Evolutionary conservation across 2,797 vertebrate genomes (phyloP), one percentile per base, ranked within the genome.

Genomic region (Cossypha caffra): DNA sequence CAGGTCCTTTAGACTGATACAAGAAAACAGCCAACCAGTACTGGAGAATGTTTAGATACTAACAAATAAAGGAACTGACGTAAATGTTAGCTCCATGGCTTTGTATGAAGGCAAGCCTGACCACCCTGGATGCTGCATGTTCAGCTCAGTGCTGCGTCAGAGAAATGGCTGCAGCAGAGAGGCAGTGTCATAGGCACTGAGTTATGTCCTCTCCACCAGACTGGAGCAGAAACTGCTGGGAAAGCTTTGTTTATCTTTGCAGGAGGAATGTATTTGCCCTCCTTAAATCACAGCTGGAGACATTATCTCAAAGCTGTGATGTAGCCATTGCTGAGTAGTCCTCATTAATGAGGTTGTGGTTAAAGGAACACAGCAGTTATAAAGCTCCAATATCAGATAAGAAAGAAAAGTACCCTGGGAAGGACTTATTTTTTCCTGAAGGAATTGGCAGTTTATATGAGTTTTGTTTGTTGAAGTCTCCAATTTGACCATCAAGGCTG

Each of bases 241-340:
- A 89, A 96, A 83, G 45, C 83, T 1, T 54, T 89, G 77, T 87
- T 95, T 96, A 72, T 96, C 72, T 91, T 85, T 95, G 75, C 57
- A 86, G 54, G 38, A 85, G 52, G 20, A 68, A 74, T 68, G 63
- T 63, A 67, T 82, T 87, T 93, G 59, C 50, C 50, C 57, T 76
- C 2, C 1, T 86, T 91, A 92, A 93, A 89, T 93, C 88, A 74
- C 68, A 86, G 67, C 77, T 93, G 86, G 58, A 83, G 63, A 78
- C n/a, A 29, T 90, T 93, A 79, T 91, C 92, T 93, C 23, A 69
- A 77, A 86, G 58, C 42, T 47, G 20, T 72, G 90, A 75, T 86
- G 58, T 28, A 84, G 50, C 43, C 69, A 45, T 80, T 68, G 38
- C n/a, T 1, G 7, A 71, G 24, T 33, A 38, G 50, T 37, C 21